Evolutionary conservation across 2,797 vertebrate species (phyloP), one percentile per base, ranked within the genome.

Genomic region (Sebastiscus tertius): DNA sequence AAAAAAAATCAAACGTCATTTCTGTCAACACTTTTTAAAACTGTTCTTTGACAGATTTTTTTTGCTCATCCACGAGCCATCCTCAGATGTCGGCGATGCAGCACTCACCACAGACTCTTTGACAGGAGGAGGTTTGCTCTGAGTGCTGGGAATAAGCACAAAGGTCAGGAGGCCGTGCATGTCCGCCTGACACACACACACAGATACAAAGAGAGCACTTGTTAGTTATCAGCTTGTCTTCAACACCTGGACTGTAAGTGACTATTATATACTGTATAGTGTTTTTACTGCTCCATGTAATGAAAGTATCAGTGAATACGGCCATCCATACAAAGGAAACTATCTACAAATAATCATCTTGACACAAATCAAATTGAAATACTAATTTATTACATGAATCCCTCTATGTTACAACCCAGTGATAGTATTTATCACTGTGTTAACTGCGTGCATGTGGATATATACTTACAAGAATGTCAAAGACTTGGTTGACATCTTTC

Each of bases 401-500:
- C 5, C 31, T 62, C 31, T 62, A 10, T 62, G 60, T n/a, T 36
- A 13, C n/a, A 26, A 24, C 3, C 65, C 2, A 22, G 56, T 42
- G 39, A 16, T 16, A 18, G 14, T 46, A 46, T 46, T 46, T 18
- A 42, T 42, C 39, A 42, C 39, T 42, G 42, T 46, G 42, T 46
- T 18, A 33, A 20, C 18, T 22, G 13, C 14, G 24, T 27, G 8
- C 3, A n/a, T 8, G 7, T 27, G 34, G 16, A n/a, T 4, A 42
- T 26, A 84, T 26, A 84, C 97, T 96, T 84, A 99, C 98, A 93
- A 99, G 91, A 81, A 99, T 96, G 86, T 99, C 98, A 89, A 99
- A 99, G 85, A 99, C 98, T 80, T 99, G 98, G 92, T 99, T 99
- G 92, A 99, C 98, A 58, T 99, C 98, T 91, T 99, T 99, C 24